Evolutionary conservation across 2,888 invertebrate species (phyloP), one percentile per base, ranked within the genome.

Genomic region (Perizoma affinitatum): DNA sequence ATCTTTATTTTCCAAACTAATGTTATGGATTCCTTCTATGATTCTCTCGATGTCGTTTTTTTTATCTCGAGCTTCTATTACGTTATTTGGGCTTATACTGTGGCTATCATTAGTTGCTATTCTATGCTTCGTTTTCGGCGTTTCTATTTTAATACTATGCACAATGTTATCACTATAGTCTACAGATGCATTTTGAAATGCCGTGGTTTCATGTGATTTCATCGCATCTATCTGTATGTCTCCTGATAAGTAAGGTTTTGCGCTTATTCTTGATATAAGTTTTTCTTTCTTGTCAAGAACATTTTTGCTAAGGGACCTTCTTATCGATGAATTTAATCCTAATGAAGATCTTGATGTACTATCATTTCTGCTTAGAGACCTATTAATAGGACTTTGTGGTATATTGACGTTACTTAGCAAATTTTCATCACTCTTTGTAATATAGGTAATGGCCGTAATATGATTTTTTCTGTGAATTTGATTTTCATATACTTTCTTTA

Each of bases 141-240:
- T 83, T 67, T 80, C 75, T 34, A 82, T 78, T 71, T 78, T 70
- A 38, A 76, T 70, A 70, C 76, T 81, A 35, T 80, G 73, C 22
- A 76, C 54, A 48, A 79, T 75, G 61, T 69, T 66, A 47, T 66
- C 61, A 6, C 40, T 36, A 6, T 55, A 63, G n/a, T 43, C 41
- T 56, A 35, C 38, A 5, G 54, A 63, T 51, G 52, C 45, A 47
- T 62, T 50, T 11, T 56, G 40, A n/a, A 58, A 44, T 52, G 58
- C 52, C 1, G 10, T 49, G 35, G 35, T 41, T n/a, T 10, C n/a
- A 3, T 33, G 41, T 45, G 63, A 52, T 38, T 42, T 49, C 5
- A 54, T 47, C 35, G 6, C 6, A 46, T 35, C 46, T 22, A 10
- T 6, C 4, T 46, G 10, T 11, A 61, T 9, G 6, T 52, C 54